Evolutionary conservation across 2,113 vertebrate species (phyloP), one percentile per base, ranked within the genome.

Genomic region (Neogale vison): DNA sequence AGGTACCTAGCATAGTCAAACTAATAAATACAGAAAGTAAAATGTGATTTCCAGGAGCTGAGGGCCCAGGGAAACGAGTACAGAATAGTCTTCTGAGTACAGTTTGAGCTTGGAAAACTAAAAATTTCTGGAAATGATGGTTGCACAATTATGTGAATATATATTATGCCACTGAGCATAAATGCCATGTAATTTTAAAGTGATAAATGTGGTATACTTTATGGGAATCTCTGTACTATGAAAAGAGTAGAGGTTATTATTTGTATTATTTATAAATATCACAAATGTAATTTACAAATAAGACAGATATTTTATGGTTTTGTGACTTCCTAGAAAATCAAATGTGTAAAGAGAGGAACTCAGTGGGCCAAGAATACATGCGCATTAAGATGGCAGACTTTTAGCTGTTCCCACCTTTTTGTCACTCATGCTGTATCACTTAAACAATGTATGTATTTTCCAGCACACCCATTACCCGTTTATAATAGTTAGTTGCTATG

Each of bases 401-500:
- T 74, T 69, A 50, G 21, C 18, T 63, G 24, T 36, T 45, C 18
- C 2, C 31, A 39, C 42, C 45, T 47, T 84, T 63, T 36, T 63
- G 55, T 26, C 7, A 45, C 18, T 50, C 12, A 14, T 61, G 34
- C 11, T 50, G 36, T 23, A 50, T 72, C n/a, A 8, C 3, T 74
- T 50, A 36, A 61, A 31, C 15, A 63, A 63, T 31, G 11, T 36
- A 17, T 52, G 21, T 63, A 36, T 74, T 84, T 93, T 74, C 18
- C 55, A 93, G 18, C 31, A 31, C 3, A 72, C 20, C n/a, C 39
- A 26, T 52, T 95, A 98, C 98, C 96, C 98, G 96, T 77, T 98
- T 98, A 83, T 97, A 98, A 94, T 98, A 98, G 47, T 98, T 97
- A 84, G 86, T 4, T 11, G 91, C 0, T 57, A n/a, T 92, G 15